phyloP scores from a whole-genome alignment of 2,113 vertebrate species.

The Muntiacus muntjak region DNA sequence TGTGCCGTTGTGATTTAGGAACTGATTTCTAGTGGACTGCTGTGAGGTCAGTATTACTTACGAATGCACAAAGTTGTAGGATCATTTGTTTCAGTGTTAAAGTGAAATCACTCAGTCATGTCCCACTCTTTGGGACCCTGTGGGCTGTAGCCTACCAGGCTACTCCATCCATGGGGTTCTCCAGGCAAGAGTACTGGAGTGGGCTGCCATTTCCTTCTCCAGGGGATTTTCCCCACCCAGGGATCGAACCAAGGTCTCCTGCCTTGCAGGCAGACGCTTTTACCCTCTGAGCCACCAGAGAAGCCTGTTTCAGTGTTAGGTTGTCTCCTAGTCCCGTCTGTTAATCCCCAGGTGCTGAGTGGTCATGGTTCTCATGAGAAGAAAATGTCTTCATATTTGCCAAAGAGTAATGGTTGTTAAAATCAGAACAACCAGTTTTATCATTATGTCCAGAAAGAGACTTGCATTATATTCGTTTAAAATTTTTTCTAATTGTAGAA shows the following conservation, averaged over 20 bases:
- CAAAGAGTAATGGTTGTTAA: constrained; percentile 19
- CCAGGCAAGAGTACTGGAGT: background rate
- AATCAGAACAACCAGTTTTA: constrained; percentile 25
- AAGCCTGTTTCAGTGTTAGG: constrained; percentile 1
- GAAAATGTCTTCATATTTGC: constrained; percentile 20
- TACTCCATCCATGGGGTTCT: background rate
- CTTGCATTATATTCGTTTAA: background rate
- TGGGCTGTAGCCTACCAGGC: background rate
- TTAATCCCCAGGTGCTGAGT: background rate
- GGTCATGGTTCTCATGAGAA: constrained; percentile 9
- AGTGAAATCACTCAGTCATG: background rate
- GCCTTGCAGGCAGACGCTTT: background rate
- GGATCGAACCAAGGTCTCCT: background rate
- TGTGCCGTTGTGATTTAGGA: constrained; percentile 3
- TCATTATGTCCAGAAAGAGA: background rate
- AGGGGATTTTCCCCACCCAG: background rate
- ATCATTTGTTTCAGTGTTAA: background rate
- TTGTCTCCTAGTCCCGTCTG: background rate
- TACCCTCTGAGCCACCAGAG: background rate
- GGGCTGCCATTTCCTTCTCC: background rate
- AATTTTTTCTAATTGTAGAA: constrained; percentile 9
- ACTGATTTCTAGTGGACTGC: background rate
- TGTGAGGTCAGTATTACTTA: background rate
- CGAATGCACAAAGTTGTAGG: background rate
- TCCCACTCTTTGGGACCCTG: accelerated